These are phyloP conservation scores for Meganola albula DNA, from an alignment of 2,888 invertebrate genomes.

Conservation along the genomic window DNA sequence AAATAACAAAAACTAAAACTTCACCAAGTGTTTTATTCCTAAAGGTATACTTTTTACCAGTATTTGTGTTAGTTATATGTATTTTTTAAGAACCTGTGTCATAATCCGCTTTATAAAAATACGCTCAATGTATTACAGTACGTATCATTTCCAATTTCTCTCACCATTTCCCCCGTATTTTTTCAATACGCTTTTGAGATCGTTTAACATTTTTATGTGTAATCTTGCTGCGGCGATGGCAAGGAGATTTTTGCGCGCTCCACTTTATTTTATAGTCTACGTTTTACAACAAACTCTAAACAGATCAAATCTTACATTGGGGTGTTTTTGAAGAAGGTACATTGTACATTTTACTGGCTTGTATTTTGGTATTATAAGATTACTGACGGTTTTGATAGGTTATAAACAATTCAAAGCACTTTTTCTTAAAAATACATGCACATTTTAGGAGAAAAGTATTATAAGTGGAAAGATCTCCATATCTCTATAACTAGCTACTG, in stretches of 20 bases:
- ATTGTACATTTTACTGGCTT: constrained; percentile 54
- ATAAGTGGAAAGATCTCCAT: too few relatives aligned
- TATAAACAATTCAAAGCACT: too few relatives aligned
- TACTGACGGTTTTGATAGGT: constrained; percentile 22
- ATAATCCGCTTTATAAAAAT: too few relatives aligned
- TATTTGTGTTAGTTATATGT: too few relatives aligned
- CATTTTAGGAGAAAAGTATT: too few relatives aligned
- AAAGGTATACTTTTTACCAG: too few relatives aligned
- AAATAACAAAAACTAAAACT: too few relatives aligned
- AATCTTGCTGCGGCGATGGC: constrained; percentile 71
- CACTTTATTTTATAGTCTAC: constrained; percentile 71
- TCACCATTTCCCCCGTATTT: constrained; percentile 63
- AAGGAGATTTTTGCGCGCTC: constrained; percentile 65
- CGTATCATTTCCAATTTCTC: constrained; percentile 45
- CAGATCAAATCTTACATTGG: constrained; percentile 71
- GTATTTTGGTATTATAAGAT: constrained; percentile 50
- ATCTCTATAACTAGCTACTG: too few relatives aligned
- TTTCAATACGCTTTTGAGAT: constrained; percentile 75
- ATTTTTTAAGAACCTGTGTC: too few relatives aligned
- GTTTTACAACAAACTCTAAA: constrained; percentile 66
- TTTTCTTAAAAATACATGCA: too few relatives aligned
- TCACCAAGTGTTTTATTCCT: too few relatives aligned
- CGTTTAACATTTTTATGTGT: constrained; percentile 78
- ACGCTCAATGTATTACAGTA: too few relatives aligned
- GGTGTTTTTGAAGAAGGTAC: constrained; percentile 44